Conservation (phyloP, 2,797 vertebrate genomes). For the Gymnothorax reevesii region DNA sequence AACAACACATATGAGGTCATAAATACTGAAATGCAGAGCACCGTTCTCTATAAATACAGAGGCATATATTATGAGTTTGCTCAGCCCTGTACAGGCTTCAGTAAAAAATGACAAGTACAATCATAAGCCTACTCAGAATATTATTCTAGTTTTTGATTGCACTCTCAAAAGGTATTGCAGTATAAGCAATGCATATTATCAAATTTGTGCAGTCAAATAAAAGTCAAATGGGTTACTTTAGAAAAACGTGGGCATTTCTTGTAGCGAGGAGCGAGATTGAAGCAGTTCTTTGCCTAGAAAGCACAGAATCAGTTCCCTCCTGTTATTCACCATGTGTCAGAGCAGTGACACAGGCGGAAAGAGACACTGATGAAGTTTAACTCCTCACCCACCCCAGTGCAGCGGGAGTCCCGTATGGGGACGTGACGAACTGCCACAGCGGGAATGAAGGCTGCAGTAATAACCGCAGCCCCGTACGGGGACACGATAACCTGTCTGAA, state of each 20-base stretch:
- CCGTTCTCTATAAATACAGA: neutral
- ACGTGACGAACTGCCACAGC: too few species aligned
- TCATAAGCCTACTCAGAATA: neutral
- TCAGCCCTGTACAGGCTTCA: too few species aligned
- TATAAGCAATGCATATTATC: neutral
- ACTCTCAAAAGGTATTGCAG: neutral
- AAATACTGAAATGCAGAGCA: neutral
- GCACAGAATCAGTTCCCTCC: neutral
- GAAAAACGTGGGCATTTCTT: neutral
- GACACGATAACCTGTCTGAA: too few species aligned
- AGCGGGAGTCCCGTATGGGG: neutral
- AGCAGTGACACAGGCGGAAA: neutral
- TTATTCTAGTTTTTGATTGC: neutral
- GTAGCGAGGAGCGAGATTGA: neutral
- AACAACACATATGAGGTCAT: neutral
- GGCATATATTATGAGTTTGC: neutral
- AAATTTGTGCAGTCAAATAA: neutral
- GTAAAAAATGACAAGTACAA: neutral
- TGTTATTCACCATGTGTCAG: neutral
- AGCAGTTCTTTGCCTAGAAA: neutral
- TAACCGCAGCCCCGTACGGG: too few species aligned
- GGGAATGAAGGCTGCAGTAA: too few species aligned
- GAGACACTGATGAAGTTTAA: constrained; percentile 14
- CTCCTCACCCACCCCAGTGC: neutral
- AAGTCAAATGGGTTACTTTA: neutral